Base-by-base conservation (phyloP, 1,140 invertebrate genomes). In the Asbolus verrucosus region DNA sequence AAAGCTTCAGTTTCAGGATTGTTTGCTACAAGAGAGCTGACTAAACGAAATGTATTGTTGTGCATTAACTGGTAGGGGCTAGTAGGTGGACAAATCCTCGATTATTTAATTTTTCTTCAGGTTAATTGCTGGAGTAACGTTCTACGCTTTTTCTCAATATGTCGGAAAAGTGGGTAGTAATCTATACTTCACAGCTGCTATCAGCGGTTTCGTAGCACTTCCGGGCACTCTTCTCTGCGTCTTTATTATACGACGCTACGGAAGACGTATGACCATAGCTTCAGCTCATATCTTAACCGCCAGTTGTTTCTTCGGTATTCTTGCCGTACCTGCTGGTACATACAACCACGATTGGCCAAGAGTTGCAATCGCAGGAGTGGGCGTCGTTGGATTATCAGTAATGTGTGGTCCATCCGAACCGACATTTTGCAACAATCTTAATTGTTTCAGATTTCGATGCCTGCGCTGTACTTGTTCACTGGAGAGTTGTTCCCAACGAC, bases 141-240 rank as follows among this genome's bases (percentile, higher is more conserved):
- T 92, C 75, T 92, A 89, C 73, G 90, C 90, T 1, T 87, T 91
- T 3, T 88, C 89, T 0, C 91, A 92, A 77, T 91, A 91, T 74
- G 86, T 91, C 21, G 87, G 90, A 0, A 85, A 89, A 65, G 82
- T 91, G 6, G 86, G 87, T 9, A 87, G 90, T 2, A 83, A 92
- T 76, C 89, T 92, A 41, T 92, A 91, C 75, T 71, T 89, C 0
- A 91, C 91, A 77, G 89, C 91, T 15, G 84, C 88, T 6, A 81
- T 90, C 5, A 89, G 85, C 39, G 86, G 87, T 9, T 75, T 82
- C 0, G 85, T 90, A 15, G 84, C 89, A 70, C 83, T 92, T 50
- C 90, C 90, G 0, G 91, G 89, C 1, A 90, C 89, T 0, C 77
- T 91, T 0, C 74, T 90, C 4, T 90, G 89, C 0, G 86, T 90